phyloP scores from a whole-genome alignment of 2,797 vertebrate species.

The Borostomias antarcticus region DNA sequence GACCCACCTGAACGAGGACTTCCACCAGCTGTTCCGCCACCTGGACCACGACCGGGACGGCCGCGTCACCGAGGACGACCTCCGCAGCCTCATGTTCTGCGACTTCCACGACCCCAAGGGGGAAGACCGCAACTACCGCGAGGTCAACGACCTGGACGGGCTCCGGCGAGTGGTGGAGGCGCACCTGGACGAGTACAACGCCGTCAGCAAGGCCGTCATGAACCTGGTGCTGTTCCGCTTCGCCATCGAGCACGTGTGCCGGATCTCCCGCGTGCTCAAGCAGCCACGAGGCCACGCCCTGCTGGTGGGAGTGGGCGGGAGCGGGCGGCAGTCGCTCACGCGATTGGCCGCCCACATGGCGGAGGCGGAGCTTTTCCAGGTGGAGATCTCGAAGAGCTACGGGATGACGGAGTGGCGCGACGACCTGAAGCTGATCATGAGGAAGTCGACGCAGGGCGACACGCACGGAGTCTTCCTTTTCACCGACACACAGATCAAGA shows the following conservation, averaged over 20 bases:
- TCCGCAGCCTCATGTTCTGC: conserved; percentile 92
- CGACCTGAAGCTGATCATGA: conserved; percentile 85
- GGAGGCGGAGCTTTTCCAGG: conserved; percentile 82
- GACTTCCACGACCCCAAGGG: conserved; percentile 88
- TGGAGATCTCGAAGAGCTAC: conserved; percentile 88
- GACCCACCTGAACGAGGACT: conserved; percentile 77
- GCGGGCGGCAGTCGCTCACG: conserved; percentile 89
- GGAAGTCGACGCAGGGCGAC: conserved; percentile 82
- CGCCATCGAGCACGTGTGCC: conserved; percentile 90
- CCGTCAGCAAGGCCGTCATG: conserved; percentile 88
- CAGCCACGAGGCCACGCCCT: conserved; percentile 89
- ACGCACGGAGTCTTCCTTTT: conserved; percentile 88
- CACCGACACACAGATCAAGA: conserved; percentile 90
- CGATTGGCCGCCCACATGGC: conserved; percentile 88
- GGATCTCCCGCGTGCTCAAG: conserved; percentile 88
- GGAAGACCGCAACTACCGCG: conserved; percentile 84
- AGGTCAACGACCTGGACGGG: conserved; percentile 75
- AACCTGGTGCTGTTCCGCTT: conserved; percentile 90
- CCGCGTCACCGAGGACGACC: conserved; percentile 84
- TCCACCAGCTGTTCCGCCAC: conserved; percentile 79
- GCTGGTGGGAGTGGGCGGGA: conserved; percentile 89
- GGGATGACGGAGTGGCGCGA: conserved; percentile 83
- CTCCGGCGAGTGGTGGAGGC: conserved; percentile 81
- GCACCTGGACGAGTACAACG: conserved; percentile 89
- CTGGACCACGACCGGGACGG: conserved; percentile 83